Evolutionary conservation across 2,113 vertebrate species (phyloP).

Genomic region (Perccottus glenii): DNA sequence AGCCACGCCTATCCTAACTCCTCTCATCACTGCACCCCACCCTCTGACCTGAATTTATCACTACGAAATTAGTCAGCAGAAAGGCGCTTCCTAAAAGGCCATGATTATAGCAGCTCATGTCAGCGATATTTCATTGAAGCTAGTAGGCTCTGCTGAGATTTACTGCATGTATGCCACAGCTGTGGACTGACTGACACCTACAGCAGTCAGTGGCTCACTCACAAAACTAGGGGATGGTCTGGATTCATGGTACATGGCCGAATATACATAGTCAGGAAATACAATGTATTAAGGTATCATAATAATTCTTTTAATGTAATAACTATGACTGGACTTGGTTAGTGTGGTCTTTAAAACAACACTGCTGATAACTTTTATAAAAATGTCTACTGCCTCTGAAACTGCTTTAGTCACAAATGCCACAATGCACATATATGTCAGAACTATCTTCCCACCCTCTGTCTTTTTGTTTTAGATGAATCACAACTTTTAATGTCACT

Average conservation of each 20-base stretch:
- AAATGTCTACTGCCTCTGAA: too few species aligned
- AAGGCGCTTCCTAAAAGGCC: conserved; percentile 25
- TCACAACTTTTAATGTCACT: too few species aligned
- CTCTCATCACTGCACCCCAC: background rate
- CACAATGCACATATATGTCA: too few species aligned
- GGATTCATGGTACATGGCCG: conserved; percentile 19
- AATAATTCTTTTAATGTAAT: too few species aligned
- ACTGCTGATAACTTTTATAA: too few species aligned
- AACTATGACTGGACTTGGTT: too few species aligned
- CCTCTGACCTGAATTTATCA: conserved; percentile 23
- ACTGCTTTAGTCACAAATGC: too few species aligned
- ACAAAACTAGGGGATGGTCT: conserved; percentile 25
- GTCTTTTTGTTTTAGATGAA: too few species aligned
- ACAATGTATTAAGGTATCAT: too few species aligned
- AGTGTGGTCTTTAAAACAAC: too few species aligned
- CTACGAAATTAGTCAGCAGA: conserved; percentile 46
- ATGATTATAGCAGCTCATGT: conserved; percentile 10
- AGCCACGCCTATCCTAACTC: conserved; percentile 5
- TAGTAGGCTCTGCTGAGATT: conserved; percentile 12
- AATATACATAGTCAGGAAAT: too few species aligned
- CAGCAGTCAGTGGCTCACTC: conserved; percentile 16
- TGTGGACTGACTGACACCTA: conserved; percentile 36
- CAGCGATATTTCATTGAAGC: conserved; percentile 21
- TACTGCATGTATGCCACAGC: conserved; percentile 14
- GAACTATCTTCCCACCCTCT: too few species aligned